Evolutionary conservation across 2,797 vertebrate genomes (phyloP), one percentile per base, ranked within the genome.

Genomic region (Pyrrhura leucotis): DNA sequence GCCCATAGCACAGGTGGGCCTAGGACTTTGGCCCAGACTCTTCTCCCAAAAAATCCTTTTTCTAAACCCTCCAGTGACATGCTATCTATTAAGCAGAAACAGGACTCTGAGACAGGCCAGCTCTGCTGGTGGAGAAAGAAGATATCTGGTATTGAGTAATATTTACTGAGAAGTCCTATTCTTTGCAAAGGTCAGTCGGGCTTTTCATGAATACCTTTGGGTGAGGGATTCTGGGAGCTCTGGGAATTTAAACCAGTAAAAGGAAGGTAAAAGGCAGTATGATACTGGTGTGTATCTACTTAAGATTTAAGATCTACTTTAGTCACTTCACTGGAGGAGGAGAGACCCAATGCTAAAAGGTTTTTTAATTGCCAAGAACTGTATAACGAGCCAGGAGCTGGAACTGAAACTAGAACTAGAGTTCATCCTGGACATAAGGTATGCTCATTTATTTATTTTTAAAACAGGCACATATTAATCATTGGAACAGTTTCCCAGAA

Each of bases 131-230:
- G 66, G 77, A 84, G 22, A 68, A 56, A 84, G 15, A 56, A 72
- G 23, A 12, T 45, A n/a, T 7, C 16, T 78, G n/a, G 6, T 51
- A 35, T 48, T 6, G 1, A 0, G 31, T 35, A 0, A 40, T 48
- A 80, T 85, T 77, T 78, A 78, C 26, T 42, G 53, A 29, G 10
- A 89, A 78, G 4, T 54, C 37, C 7, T n/a, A 22, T 33, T 88
- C 16, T 85, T 77, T 4, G 5, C 19, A 71, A 8, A 78, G 61
- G 12, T 61, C 45, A 35, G 4, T 40, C 54, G 26, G 19, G 4
- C 5, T 83, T 4, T 66, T 72, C 9, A 10, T 48, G 13, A 81
- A 22, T 68, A 10, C 5, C 37, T 20, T 37, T 61, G 50, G 12
- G 9, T 31, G 16, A 29, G 7, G 11, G 23, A 17, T 23, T 78